Evolutionary conservation across 2,888 invertebrate species (phyloP).

Genomic region (Eurois occulta): DNA sequence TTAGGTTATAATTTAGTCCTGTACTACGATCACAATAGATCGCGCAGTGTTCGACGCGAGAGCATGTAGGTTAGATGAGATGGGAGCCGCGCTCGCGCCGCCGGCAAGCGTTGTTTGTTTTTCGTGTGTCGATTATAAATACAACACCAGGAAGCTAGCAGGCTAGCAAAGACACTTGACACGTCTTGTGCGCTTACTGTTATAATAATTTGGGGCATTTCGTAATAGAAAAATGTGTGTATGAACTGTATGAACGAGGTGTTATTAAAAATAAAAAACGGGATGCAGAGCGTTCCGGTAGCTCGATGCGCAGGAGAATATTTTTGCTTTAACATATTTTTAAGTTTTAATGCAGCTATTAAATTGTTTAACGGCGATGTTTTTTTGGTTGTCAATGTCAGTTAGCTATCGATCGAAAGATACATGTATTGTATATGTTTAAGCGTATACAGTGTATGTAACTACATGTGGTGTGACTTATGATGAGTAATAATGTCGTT

Average conservation of each 20-base stretch:
- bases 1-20: constrained; percentile 66
- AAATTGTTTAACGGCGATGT: constrained; percentile 40
- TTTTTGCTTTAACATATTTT: constrained; percentile 49
- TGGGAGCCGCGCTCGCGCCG: constrained; percentile 62
- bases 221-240: constrained; percentile 62
- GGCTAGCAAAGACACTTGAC: constrained; percentile 79
- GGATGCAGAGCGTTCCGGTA: constrained; percentile 50
- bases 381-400: constrained; percentile 51
- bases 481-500: constrained; percentile 64
- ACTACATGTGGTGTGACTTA: constrained; percentile 30
- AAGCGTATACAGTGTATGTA: constrained; percentile 6
- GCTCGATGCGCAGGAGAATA: constrained; percentile 39
- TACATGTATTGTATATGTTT: constrained; percentile 14
- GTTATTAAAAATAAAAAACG: constrained; percentile 58
- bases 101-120: constrained; percentile 87
- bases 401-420: constrained; percentile 43
- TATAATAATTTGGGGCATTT: constrained; percentile 71
- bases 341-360: constrained; percentile 56
- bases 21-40: constrained; percentile 65
- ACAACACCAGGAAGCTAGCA: constrained; percentile 85
- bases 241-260: constrained; percentile 52
- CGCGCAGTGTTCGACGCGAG: constrained; percentile 51
- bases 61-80: constrained; percentile 61
- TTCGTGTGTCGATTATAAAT: constrained; percentile 88
- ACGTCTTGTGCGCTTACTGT: constrained; percentile 68